phyloP scores from a whole-genome alignment of 2,113 vertebrate species.

The Numida meleagris region DNA sequence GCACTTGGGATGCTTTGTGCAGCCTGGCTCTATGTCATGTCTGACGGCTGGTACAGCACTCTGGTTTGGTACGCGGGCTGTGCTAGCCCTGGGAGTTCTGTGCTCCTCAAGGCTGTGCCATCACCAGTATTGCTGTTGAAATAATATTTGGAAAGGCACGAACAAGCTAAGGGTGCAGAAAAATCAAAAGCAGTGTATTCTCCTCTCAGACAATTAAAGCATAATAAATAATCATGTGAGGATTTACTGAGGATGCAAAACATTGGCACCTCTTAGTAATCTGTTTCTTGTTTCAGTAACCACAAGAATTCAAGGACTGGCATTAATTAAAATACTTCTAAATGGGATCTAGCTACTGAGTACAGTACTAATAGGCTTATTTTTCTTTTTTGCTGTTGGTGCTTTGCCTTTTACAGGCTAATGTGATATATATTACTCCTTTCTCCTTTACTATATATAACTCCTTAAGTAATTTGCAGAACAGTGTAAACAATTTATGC shows the following conservation, averaged over 20 bases:
- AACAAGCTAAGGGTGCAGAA: not conserved
- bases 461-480: not conserved
- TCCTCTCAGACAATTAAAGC: not conserved
- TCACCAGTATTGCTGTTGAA: not conserved
- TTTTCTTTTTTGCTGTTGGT: not conserved
- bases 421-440: not conserved
- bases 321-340: not conserved
- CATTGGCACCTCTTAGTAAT: not conserved
- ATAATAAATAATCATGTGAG: not conserved
- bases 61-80: not conserved
- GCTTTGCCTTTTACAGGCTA: not conserved
- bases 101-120: not conserved
- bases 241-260: not conserved
- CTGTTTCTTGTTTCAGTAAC: not conserved
- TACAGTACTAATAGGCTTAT: not conserved
- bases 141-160: not conserved
- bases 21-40: not conserved
- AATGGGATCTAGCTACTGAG: not conserved
- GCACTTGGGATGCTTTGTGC: slow-evolving; percentile 21
- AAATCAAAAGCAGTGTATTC: not conserved
- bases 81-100: not conserved
- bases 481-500: not conserved
- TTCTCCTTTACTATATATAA: not conserved
- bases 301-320: not conserved
- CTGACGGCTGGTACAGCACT: not conserved